Evolutionary conservation across 1,140 invertebrate genomes (phyloP), one percentile per base, ranked within the genome.

Genomic region (Dendrolimus punctatus): DNA sequence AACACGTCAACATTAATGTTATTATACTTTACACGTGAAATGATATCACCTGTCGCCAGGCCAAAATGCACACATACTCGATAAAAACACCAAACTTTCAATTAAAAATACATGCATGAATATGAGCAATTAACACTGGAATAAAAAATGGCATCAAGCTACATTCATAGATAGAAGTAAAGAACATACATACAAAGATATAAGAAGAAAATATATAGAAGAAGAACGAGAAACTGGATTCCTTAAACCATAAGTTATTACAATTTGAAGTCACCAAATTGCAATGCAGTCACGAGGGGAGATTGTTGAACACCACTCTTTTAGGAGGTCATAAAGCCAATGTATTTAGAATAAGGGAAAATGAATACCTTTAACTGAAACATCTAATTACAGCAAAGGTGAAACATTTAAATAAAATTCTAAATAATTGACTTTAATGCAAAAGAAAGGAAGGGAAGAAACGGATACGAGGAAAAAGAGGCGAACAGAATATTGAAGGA

Each of bases 261-360:
- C 81, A 85, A 77, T 85, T 77, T 85, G 81, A 85, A 86, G 85
- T 85, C 76, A 85, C 85, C 84, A 85, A 82, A 74, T 80, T 85
- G 75, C 76, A 87, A 87, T 88, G 80, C 87, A 88, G 87, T 87
- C 85, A 87, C 85, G 85, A 88, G 87, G 79, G 85, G 87, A 88
- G 87, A 88, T 87, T 80, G 64, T 58, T 59, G 64, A 62, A 84
- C 80, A 85, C 82, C 82, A 85, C 82, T 81, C 66, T 67, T 48
- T 51, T 54, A 50, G 53, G 50, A 62, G 61, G 63, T 7, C 54
- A 46, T n/a, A 58, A 54, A 46, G 49, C 59, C 58, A 62, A 67
- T 76, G 72, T 49, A 40, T 36, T 38, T 40, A 49, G 48, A 40
- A 39, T 49, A 6, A 9, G 43, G 43, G 60, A 68, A 66, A 74